Base-by-base conservation (phyloP, 2,797 vertebrate genomes). In the Neoniphon sammara region DNA sequence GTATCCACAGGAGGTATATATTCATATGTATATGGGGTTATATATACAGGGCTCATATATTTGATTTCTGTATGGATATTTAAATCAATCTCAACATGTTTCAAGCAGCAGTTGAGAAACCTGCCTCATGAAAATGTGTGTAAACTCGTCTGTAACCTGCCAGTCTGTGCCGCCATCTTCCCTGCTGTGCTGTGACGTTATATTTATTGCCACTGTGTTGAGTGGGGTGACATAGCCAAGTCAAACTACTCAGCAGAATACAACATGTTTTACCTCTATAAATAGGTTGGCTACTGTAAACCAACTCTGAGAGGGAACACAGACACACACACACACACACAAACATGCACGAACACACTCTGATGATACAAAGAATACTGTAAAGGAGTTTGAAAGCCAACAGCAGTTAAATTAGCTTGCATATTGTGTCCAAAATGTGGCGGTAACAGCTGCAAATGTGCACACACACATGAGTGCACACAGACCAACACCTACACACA, bases 211-310 rank as follows among this genome's bases (percentile, higher is more conserved):
- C 66, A 0, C 68, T 70, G 77, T 62, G 74, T 77, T 83, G 86
- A 74, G 81, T 68, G 42, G 59, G 77, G 78, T 77, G 83, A 85
- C 85, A 85, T 34, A 20, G 89, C 76, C 87, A 85, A 88, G 85
- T 90, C 81, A 87, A 88, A 90, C 87, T 85, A 77, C 87, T 89
- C 87, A 79, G 90, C 90, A 85, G 84, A 91, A 87, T 66, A 74
- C 83, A 57, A 62, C 90, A 79, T 90, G 82, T 90, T 88, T 89
- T 27, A 68, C 21, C 36, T 53, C 81, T 89, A 91, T 87, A 85
- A 89, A 91, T 93, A 93, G 88, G 64, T 11, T 0, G 12, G 81
- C 83, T 86, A 85, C 88, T 88, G 87, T 87, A 90, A 88, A 83
- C 86, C 73, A 66, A 86, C 84, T 85, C 84, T 64, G 65, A 83